Evolutionary conservation across 2,113 vertebrate genomes (phyloP).

Genomic region (Etia nguti): DNA sequence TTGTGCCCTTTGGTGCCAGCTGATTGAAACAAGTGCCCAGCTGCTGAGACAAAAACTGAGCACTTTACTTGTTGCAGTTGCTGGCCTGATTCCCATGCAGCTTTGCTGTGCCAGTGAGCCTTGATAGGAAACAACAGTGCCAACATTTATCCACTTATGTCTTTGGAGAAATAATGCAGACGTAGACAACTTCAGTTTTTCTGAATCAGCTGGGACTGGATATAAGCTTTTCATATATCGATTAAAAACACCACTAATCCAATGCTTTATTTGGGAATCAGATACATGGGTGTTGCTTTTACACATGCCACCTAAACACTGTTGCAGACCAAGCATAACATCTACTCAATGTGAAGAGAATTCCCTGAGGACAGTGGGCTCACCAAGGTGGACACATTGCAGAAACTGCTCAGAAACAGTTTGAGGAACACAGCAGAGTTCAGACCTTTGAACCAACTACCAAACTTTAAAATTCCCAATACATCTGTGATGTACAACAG

Average conservation of each 20-base stretch:
- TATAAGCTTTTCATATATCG: neutral
- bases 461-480: neutral
- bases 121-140: neutral
- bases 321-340: neutral
- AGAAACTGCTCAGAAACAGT: neutral
- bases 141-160: neutral
- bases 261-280: neutral
- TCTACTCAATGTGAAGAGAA: neutral
- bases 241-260: neutral
- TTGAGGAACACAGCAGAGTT: neutral
- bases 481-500: neutral
- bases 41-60: slow-evolving; percentile 5
- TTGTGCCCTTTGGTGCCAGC: slow-evolving; percentile 14
- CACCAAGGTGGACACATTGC: neutral
- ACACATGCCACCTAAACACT: neutral
- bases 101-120: neutral
- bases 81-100: slow-evolving; percentile 11
- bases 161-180: neutral
- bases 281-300: neutral
- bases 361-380: neutral
- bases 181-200: neutral
- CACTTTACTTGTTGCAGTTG: slow-evolving; percentile 23
- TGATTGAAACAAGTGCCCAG: slow-evolving; percentile 31
- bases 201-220: neutral
- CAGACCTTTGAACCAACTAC: neutral